These are phyloP conservation scores for Ochlodes sylvanus DNA, from an alignment of 2,888 invertebrate genomes.

Conservation along the genomic window DNA sequence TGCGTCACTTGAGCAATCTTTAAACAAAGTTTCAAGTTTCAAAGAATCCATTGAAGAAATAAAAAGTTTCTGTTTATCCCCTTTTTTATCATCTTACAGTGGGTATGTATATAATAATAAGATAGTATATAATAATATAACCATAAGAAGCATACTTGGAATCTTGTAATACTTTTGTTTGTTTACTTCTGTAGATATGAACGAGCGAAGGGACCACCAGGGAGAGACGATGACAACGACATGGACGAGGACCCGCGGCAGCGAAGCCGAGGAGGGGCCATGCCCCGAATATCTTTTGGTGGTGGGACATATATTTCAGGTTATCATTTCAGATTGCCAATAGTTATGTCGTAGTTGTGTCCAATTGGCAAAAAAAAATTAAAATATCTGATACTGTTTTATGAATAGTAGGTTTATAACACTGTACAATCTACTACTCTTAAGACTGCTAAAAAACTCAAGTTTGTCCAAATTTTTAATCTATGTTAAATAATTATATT, in stretches of 20 bases:
- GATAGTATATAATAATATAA: no score
- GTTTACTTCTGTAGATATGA: conserved; percentile 90
- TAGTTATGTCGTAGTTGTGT: conserved; percentile 7
- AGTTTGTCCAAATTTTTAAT: conserved; percentile 1
- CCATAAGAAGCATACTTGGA: neutral
- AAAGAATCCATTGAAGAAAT: no score
- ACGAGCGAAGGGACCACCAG: conserved; percentile 93
- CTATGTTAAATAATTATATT: neutral
- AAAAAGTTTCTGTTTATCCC: no score
- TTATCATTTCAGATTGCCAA: conserved; percentile 45
- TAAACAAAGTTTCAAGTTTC: no score
- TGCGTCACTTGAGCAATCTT: no score
- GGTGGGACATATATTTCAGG: conserved; percentile 80
- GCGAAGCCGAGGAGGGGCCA: conserved; percentile 82
- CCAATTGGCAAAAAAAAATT: conserved; percentile 16
- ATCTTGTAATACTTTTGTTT: neutral
- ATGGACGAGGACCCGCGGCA: conserved; percentile 91
- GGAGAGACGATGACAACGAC: conserved; percentile 94
- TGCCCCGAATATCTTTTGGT: conserved; percentile 72
- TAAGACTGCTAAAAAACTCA: neutral
- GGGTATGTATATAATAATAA: no score
- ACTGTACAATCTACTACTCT: neutral
- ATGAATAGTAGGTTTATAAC: neutral
- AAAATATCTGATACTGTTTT: neutral
- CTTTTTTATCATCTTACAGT: no score